These are phyloP conservation scores for Bombus ignitus DNA, from an alignment of 1,140 invertebrate genomes.

Conservation along the genomic window DNA sequence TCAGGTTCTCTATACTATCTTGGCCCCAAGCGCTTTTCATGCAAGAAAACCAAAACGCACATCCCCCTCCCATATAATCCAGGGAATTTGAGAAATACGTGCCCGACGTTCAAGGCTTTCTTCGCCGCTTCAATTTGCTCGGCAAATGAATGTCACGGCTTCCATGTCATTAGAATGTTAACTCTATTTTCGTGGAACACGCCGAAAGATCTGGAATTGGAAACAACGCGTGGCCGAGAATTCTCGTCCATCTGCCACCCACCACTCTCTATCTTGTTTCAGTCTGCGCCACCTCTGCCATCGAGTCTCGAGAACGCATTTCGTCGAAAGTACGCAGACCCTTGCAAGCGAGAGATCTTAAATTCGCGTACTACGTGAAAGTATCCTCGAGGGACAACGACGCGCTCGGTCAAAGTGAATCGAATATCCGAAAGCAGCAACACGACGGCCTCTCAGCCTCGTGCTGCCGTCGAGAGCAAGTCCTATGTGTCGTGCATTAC, in stretches of 20 bases:
- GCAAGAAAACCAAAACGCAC: slow-evolving; percentile 38
- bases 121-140: slow-evolving; percentile 1
- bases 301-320: neutral
- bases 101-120: slow-evolving; percentile 14
- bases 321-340: neutral
- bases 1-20: too few relatives aligned
- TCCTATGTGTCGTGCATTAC: neutral
- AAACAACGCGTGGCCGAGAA: neutral
- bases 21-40: slow-evolving; percentile 31
- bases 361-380: slow-evolving; percentile 13
- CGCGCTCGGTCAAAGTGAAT: slow-evolving; percentile 41
- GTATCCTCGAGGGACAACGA: slow-evolving; percentile 9
- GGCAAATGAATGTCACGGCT: slow-evolving; percentile 6
- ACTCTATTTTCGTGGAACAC: neutral
- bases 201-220: neutral
- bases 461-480: neutral
- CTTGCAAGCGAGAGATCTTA: neutral
- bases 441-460: neutral
- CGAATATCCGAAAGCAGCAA: slow-evolving; percentile 18
- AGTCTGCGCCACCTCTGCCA: neutral
- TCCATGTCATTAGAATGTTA: slow-evolving; percentile 7
- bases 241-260: neutral
- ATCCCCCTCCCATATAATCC: slow-evolving; percentile 1
- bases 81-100: slow-evolving; percentile 43
- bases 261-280: neutral